A percentile compares a stretch with the other conserved stretches of the same genome.
phyloP scores from a whole-genome alignment of 2,113 vertebrate species.

The Sapajus apella region DNA sequence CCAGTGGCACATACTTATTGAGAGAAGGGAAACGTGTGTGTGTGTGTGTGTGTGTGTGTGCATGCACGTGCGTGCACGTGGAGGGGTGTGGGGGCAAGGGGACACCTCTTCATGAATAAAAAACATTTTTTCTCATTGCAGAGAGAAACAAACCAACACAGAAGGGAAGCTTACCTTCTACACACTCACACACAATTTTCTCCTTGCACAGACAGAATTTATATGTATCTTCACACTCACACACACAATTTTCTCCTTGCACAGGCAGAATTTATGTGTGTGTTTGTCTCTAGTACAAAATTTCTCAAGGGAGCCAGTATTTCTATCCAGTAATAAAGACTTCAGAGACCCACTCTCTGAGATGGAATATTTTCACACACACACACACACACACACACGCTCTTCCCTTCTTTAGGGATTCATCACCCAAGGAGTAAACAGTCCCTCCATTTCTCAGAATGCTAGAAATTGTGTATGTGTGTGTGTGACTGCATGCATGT shows the following conservation, averaged over 20 bases:
- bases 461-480: background rate
- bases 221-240: too few relatives aligned
- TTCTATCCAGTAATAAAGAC: background rate
- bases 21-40: background rate
- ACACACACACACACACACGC: background rate
- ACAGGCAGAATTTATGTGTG: background rate
- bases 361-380: background rate
- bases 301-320: background rate
- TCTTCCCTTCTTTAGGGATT: too few relatives aligned
- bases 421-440: too few relatives aligned
- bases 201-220: background rate
- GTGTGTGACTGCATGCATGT: background rate
- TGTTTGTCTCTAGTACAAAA: background rate
- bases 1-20: background rate
- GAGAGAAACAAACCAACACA: background rate
- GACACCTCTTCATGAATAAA: background rate
- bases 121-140: background rate
- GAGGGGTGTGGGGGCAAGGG: too few relatives aligned
- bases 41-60: background rate
- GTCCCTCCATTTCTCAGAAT: too few relatives aligned
- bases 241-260: too few relatives aligned
- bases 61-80: accelerated
- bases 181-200: background rate
- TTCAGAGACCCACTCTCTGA: background rate
- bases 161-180: background rate